A percentile compares a stretch with the other conserved stretches of the same genome.
These are phyloP conservation scores for Embidobia sp. DNA, from an alignment of 2,888 invertebrate genomes.

Conservation along the genomic window DNA sequence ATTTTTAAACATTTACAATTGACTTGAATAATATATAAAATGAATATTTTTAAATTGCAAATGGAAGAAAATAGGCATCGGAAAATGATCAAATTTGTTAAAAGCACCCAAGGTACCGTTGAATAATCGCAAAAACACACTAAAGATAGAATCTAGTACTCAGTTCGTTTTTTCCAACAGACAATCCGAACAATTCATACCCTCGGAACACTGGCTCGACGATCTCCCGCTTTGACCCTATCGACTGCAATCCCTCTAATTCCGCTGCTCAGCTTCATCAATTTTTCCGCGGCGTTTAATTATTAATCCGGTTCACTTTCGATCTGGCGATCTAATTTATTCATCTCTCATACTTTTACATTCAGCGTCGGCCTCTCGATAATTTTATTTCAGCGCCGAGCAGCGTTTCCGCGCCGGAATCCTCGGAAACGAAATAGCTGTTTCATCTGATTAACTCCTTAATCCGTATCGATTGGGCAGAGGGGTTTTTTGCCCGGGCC, in stretches of 20 bases:
- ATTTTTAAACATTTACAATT: too few species aligned
- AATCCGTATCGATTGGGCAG: conserved; percentile 40
- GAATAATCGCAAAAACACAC: too few species aligned
- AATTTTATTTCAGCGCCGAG: conserved; percentile 40
- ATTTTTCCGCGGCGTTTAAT: conserved; percentile 50
- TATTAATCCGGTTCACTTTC: conserved; percentile 59
- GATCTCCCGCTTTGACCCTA: conserved; percentile 43
- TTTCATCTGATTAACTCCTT: conserved; percentile 50
- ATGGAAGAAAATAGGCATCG: too few species aligned
- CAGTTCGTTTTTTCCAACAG: conserved; percentile 27
- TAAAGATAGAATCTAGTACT: too few species aligned
- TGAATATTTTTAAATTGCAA: too few species aligned
- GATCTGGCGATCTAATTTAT: conserved; percentile 55
- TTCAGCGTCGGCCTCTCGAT: conserved; percentile 19
- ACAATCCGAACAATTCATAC: conserved; percentile 18
- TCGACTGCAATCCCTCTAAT: conserved; percentile 31
- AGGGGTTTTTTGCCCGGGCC: conserved; percentile 1
- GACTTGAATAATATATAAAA: too few species aligned
- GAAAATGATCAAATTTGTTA: too few species aligned
- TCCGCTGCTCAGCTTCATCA: conserved; percentile 38
- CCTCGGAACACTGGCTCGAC: conserved; percentile 38
- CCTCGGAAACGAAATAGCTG: conserved; percentile 38
- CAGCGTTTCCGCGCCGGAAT: neutral
- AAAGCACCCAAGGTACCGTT: too few species aligned
- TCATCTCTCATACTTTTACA: conserved; percentile 45